Conservation (phyloP, 2,113 vertebrate species). For the Amblyopsis rosae region DNA sequence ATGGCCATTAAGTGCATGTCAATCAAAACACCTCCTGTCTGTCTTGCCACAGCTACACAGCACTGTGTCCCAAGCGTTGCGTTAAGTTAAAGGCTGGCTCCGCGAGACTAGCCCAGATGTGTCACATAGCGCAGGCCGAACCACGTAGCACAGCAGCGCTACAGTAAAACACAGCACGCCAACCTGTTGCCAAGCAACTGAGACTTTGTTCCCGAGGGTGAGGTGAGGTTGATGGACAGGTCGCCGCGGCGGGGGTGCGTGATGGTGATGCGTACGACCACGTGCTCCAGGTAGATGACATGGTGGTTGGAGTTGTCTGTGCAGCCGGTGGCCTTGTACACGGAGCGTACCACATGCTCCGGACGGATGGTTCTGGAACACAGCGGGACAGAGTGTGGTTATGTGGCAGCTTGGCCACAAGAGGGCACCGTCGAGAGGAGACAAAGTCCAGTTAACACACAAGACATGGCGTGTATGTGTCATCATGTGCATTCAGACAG, state of each 20-base stretch:
- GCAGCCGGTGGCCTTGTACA: constrained; percentile 97
- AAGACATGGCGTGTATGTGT: too few relatives aligned
- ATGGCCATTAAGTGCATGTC: too few relatives aligned
- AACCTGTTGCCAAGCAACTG: constrained; percentile 98
- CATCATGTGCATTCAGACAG: too few relatives aligned
- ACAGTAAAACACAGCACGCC: background rate
- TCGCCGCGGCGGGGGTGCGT: constrained; percentile 95
- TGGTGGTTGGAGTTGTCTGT: constrained; percentile 92
- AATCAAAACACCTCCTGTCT: too few relatives aligned
- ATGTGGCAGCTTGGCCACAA: too few relatives aligned
- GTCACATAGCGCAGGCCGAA: too few relatives aligned
- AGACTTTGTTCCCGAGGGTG: constrained; percentile 96
- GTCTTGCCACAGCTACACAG: too few relatives aligned
- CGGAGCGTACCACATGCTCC: constrained; percentile 90
- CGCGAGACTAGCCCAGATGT: too few relatives aligned
- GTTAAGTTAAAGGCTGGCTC: too few relatives aligned
- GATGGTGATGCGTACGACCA: constrained; percentile 94
- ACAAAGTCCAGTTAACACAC: too few relatives aligned
- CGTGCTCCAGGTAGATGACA: constrained; percentile 96
- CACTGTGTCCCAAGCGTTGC: too few relatives aligned
- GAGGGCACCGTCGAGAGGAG: too few relatives aligned
- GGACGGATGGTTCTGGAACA: constrained; percentile 92
- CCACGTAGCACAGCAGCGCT: background rate
- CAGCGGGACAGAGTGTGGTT: background rate
- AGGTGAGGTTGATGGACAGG: constrained; percentile 96